Conservation (phyloP, 2,797 vertebrate genomes). For the Botia almorhae region DNA sequence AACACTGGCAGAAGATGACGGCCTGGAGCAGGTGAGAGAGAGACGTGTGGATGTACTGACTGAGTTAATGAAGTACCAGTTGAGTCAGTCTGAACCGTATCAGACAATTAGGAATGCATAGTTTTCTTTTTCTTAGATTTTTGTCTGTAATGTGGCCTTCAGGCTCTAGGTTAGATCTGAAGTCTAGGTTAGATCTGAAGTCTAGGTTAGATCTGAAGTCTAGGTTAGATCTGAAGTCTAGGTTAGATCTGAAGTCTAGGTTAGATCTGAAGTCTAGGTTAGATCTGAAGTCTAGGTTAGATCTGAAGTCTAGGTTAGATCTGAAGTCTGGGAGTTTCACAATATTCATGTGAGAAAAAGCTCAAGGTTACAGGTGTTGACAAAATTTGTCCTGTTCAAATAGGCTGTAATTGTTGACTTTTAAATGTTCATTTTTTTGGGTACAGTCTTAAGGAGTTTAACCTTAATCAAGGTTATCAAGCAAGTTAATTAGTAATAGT, state of each 20-base stretch:
- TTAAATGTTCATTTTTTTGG: neutral
- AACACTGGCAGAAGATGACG: conserved; percentile 81
- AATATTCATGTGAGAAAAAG: conserved; percentile 36
- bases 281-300: too few relatives aligned
- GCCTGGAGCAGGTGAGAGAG: conserved; percentile 84
- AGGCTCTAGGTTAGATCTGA: neutral
- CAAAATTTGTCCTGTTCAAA: conserved; percentile 20
- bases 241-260: too few relatives aligned
- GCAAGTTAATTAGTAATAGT: neutral
- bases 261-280: too few relatives aligned
- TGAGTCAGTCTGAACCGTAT: neutral
- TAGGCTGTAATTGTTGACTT: too few relatives aligned
- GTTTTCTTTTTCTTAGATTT: neutral
- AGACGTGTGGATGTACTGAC: neutral
- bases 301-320: neutral
- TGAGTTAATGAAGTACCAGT: neutral
- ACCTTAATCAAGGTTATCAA: neutral
- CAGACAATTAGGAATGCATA: neutral
- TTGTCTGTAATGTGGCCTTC: neutral
- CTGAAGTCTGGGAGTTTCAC: neutral
- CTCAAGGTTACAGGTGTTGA: conserved; percentile 44
- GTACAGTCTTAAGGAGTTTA: conserved; percentile 20
- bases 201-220: too few relatives aligned
- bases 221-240: too few relatives aligned
- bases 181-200: too few relatives aligned